Percentiles rank a stretch among this genome's conserved stretches.
These are phyloP conservation scores for Andrena bucephala DNA, from an alignment of 2,888 invertebrate genomes.

Conservation along the genomic window DNA sequence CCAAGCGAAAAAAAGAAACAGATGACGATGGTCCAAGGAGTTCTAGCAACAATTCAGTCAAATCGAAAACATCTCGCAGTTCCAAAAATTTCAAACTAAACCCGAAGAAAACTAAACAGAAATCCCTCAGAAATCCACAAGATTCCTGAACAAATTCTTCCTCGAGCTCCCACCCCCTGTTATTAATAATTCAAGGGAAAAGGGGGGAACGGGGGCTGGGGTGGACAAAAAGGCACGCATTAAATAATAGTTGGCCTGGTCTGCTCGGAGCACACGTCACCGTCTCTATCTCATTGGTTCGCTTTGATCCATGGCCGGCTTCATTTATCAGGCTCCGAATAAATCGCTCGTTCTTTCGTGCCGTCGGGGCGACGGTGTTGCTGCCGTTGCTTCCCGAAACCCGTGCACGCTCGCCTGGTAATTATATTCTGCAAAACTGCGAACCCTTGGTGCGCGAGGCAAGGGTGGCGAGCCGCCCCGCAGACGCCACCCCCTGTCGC, in stretches of 20 bases:
- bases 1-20: background rate
- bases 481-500: constrained; percentile 84
- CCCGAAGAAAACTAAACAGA: background rate
- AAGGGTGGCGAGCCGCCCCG: constrained; percentile 77
- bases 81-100: background rate
- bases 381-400: constrained; percentile 24
- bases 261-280: constrained; percentile 19
- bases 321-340: constrained; percentile 60
- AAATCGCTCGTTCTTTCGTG: constrained; percentile 58
- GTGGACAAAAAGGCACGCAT: constrained; percentile 30
- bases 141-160: background rate
- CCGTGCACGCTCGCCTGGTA: constrained; percentile 67
- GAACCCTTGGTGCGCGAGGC: constrained; percentile 65
- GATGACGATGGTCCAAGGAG: background rate
- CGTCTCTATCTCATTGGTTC: constrained; percentile 34
- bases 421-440: constrained; percentile 82
- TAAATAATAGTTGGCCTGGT: constrained; percentile 27
- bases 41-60: background rate
- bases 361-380: constrained; percentile 27
- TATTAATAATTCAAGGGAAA: constrained; percentile 17
- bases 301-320: constrained; percentile 42
- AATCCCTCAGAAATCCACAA: background rate
- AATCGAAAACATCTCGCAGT: background rate
- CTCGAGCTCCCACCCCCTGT: background rate
- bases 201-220: background rate